phyloP scores from a whole-genome alignment of 2,797 vertebrate species.

The Sebastolobus alascanus region DNA sequence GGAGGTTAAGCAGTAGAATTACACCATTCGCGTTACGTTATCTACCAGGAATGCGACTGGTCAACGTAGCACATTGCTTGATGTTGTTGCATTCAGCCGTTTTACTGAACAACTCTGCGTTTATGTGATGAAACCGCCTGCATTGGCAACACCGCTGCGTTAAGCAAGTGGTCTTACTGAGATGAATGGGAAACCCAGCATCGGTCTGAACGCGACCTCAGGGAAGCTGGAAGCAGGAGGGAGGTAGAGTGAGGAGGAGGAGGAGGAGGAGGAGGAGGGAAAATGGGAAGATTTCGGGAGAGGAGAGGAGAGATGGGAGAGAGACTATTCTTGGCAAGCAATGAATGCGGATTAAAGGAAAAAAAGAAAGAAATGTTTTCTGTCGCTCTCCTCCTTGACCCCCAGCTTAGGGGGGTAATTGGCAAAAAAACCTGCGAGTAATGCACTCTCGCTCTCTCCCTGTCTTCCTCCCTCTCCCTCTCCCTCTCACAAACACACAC shows the following conservation, averaged over 20 bases:
- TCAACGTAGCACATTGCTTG: background rate
- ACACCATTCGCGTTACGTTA: background rate
- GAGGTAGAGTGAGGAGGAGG: background rate
- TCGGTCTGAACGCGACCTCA: background rate
- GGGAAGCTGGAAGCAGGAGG: background rate
- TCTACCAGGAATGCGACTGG: background rate
- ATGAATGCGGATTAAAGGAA: conserved; percentile 43
- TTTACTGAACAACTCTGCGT: background rate
- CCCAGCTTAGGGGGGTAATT: conserved; percentile 55
- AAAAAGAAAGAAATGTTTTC: conserved; percentile 31
- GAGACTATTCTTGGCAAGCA: background rate
- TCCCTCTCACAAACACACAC: conserved; percentile 14
- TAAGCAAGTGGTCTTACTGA: background rate
- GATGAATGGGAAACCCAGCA: background rate
- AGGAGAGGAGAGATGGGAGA: background rate
- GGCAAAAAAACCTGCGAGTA: conserved; percentile 50
- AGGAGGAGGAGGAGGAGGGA: background rate
- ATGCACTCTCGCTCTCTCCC: conserved; percentile 10
- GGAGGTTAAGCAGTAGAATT: background rate
- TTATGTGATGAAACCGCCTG: background rate
- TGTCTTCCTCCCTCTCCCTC: background rate
- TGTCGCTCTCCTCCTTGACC: conserved; percentile 50
- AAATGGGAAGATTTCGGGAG: background rate
- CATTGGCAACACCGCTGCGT: background rate
- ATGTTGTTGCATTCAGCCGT: background rate